Base-by-base conservation (phyloP, 2,797 vertebrate genomes). In the Neoniphon sammara region DNA sequence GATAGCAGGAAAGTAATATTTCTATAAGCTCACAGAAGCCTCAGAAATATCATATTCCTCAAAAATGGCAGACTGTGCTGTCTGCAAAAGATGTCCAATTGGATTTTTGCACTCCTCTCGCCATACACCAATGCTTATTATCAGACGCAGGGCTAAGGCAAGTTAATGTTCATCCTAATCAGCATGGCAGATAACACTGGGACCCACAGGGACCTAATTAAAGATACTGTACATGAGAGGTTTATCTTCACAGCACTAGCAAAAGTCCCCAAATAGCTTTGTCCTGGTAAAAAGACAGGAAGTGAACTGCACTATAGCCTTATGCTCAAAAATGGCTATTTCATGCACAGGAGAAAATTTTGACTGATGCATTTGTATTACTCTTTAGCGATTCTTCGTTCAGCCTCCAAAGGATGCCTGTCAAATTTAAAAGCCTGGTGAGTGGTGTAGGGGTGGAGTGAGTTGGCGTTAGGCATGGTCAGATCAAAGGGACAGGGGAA, bases 201-300 rank as follows among this genome's bases (percentile, higher is more conserved):
- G 90, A 90, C 88, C 93, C 92, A 91, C 90, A 73, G 93, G 93
- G 93, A 93, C 91, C 90, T 93, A 93, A 94, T 94, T 94, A 94
- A 92, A 93, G 87, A 91, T 85, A 89, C 89, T 86, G 90, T 92
- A 87, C 86, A 88, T 75, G 87, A 88, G 84, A 88, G 89, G 84
- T 90, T 92, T 93, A 93, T 90, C 86, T 89, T 82, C 77, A 56
- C 80, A 79, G 75, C 77, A 77, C 76, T 81, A 85, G 73, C 72
- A 63, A 86, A 67, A 61, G 71, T 82, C 85, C 70, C 67, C 65
- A 63, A 71, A 78, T 77, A 50, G 66, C 77, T 87, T 88, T 77
- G 86, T 91, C 66, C 79, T 61, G 34, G 80, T 74, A 85, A 70
- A 75, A 53, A 74, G 70, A 50, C 72, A 72, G 70, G 61, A 73